A percentile compares a stretch with the other conserved stretches of the same genome.
Evolutionary conservation across 2,888 invertebrate genomes (phyloP).

Genomic region (Chrysolina oricalcia): DNA sequence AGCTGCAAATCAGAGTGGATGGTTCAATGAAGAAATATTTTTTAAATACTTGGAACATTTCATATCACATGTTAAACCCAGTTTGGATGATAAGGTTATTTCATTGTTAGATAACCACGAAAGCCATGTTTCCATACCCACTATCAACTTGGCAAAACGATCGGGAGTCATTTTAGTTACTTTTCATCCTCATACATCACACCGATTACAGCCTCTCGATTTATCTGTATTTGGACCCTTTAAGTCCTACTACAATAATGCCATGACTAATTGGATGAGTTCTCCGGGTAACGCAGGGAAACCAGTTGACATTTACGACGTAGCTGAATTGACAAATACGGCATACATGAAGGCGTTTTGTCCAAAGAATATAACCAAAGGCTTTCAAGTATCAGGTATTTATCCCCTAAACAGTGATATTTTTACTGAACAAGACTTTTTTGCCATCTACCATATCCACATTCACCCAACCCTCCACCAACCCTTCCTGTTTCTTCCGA

Average conservation of each 20-base stretch:
- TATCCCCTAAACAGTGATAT: no score
- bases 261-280: background rate
- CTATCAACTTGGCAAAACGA: no score
- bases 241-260: background rate
- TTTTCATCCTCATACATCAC: no score
- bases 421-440: no score
- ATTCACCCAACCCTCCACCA: no score
- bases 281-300: background rate
- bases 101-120: constrained; percentile 24
- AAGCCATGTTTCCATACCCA: background rate
- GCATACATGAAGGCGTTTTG: no score
- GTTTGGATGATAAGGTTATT: background rate
- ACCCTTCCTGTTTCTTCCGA: no score
- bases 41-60: constrained; percentile 8
- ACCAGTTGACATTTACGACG: background rate
- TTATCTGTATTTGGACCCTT: background rate
- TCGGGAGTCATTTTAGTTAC: no score
- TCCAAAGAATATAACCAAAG: no score
- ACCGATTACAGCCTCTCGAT: background rate
- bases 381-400: no score
- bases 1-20: background rate
- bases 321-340: background rate
- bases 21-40: constrained; percentile 2
- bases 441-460: no score
- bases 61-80: background rate